Evolutionary conservation across 1,140 invertebrate genomes (phyloP).

Genomic region (Tetragonula clypearis): DNA sequence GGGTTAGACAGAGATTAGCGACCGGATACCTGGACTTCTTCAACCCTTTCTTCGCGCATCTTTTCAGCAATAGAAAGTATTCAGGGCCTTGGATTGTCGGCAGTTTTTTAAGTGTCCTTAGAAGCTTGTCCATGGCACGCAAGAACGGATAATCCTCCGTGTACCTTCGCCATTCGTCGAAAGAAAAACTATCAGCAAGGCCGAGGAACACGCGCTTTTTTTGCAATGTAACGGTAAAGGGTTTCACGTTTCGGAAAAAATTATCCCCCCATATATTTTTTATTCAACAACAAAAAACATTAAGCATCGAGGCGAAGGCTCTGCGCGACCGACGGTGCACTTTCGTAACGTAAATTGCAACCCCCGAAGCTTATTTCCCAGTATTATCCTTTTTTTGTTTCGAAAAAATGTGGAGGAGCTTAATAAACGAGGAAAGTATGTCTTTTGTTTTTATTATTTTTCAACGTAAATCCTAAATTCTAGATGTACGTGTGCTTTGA

Average conservation of each 20-base stretch:
- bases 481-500: neutral
- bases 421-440: neutral
- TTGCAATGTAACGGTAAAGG: conserved; percentile 4
- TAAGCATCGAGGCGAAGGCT: neutral
- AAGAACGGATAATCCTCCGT: conserved; percentile 18
- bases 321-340: neutral
- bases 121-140: neutral
- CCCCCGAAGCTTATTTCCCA: neutral
- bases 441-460: no score
- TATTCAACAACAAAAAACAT: neutral
- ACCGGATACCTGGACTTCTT: conserved; percentile 48
- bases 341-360: neutral
- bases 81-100: conserved; percentile 27
- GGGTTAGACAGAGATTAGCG: conserved; percentile 40
- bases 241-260: neutral
- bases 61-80: conserved; percentile 30
- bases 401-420: neutral
- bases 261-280: neutral
- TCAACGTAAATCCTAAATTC: no score
- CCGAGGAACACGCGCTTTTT: neutral
- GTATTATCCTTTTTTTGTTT: neutral
- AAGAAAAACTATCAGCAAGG: neutral
- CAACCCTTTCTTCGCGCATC: conserved; percentile 41
- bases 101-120: conserved; percentile 40
- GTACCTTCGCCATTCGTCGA: no score